These are phyloP conservation scores for Thunnus albacares DNA, from an alignment of 2,797 vertebrate species.

Conservation along the genomic window DNA sequence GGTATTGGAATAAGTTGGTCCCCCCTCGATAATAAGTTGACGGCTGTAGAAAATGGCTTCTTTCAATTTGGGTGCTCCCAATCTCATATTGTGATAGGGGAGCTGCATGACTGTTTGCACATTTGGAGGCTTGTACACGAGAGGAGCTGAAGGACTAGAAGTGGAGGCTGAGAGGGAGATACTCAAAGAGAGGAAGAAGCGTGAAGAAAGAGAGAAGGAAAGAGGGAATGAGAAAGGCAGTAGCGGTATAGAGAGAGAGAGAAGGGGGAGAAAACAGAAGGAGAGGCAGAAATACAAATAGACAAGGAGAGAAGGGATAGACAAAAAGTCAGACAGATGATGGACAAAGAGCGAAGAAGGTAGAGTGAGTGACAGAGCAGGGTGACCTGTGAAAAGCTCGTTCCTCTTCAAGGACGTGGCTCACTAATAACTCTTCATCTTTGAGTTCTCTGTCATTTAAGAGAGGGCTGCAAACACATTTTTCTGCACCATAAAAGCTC, in stretches of 20 bases:
- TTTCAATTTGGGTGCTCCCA: constrained; percentile 85
- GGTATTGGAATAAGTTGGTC: constrained; percentile 73
- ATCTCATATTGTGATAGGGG: constrained; percentile 81
- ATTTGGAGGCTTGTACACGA: constrained; percentile 67
- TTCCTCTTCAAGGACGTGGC: constrained; percentile 10
- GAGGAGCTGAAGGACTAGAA: constrained; percentile 45
- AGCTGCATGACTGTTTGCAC: constrained; percentile 74
- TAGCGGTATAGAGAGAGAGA: constrained; percentile 26
- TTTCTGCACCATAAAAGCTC: constrained; percentile 24
- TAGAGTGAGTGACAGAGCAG: constrained; percentile 30
- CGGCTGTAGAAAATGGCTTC: constrained; percentile 89
- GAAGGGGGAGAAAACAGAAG: constrained; percentile 25
- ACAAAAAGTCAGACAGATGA: constrained; percentile 13
- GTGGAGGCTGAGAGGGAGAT: constrained; percentile 32
- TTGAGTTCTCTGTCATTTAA: constrained; percentile 18
- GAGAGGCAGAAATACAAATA: constrained; percentile 23
- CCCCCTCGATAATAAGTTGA: constrained; percentile 84
- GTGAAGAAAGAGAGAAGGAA: constrained; percentile 23
- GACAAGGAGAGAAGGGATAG: not conserved
- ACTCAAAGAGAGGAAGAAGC: constrained; percentile 36
- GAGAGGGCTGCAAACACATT: constrained; percentile 2
- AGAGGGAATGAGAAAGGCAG: not conserved
- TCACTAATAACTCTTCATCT: constrained; percentile 17
- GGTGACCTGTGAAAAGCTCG: constrained; percentile 45
- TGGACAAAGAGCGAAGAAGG: constrained; percentile 1